Base-by-base conservation (phyloP, 2,797 vertebrate genomes). In the Periophthalmus magnuspinnatus region DNA sequence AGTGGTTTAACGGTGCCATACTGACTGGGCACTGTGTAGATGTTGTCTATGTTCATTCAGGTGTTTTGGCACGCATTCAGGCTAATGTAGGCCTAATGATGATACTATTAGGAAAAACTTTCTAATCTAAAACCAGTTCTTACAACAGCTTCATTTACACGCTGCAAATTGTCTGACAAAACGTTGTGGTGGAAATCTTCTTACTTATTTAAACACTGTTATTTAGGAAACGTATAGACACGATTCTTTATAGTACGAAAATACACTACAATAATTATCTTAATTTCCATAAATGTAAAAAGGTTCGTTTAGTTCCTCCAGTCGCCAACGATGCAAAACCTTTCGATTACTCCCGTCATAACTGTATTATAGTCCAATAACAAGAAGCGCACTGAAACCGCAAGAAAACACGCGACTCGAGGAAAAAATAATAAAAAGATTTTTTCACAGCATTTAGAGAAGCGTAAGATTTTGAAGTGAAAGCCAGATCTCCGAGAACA, bases 401-500 rank as follows among this genome's bases (percentile, higher is more conserved):
- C 9, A 6, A 63, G 22, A 50, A 50, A 32, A 50, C 24, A 59
- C 14, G 7, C 24, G 9, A 47, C 6, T 64, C 5, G 5, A 47
- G 16, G 57, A 13, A 9, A n/a, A 22, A 24, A 22, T 5, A 22
- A 17, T 5, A 17, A 10, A 19, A 61, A n/a, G 62, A 6, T 21
- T 6, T 17, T 4, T 16, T 48, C 24, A 65, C 6, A 33, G 16
- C 45, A 33, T 32, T 50, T 65, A 38, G 9, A 41, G 24, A 3
- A 10, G 16, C 10, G 11, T 41, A 50, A 65, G 32, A 13, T 19
- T 5, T 19, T n/a, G 13, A 2, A 28, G 14, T 24, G 6, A 50
- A 3, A 50, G 2, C 9, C 2, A 0, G 2, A 33, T 16, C 63
- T 65, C 45, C 45, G 68, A 65, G 75, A 78, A 80, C 84, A 78